Base-by-base conservation (phyloP, 2,113 vertebrate species). In the Mus spicilegus region DNA sequence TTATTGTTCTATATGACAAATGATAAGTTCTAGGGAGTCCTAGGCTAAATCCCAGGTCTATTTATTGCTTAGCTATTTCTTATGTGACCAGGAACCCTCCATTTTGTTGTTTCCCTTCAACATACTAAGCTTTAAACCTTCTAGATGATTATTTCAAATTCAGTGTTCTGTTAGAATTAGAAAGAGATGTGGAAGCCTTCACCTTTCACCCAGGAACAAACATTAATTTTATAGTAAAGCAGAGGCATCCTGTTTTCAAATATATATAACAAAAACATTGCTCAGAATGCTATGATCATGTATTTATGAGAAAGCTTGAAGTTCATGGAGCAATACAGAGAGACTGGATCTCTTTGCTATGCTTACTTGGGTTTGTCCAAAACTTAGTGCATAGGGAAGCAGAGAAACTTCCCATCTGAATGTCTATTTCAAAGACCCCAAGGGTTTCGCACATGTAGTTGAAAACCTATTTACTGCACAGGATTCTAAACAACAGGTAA, bases 141-240 rank as follows among this genome's bases (percentile, higher is more conserved):
- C 90, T 93, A 42, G 36, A 8, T 84, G 2, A 6, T 30, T 70
- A 33, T 95, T 94, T 95, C n/a, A 36, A 46, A 87, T 20, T 46
- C 26, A 26, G 67, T 89, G 22, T 80, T 54, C 73, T 39, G 28
- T 7, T 56, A 91, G 30, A 33, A 67, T 56, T 93, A 85, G 16
- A 89, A 95, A 76, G 49, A 89, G 33, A 90, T 51, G 17, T 4
- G 26, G 30, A 75, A 91, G 24, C 51, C 65, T 95, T 97, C n/a
- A 93, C 11, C 73, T 42, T 96, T 92, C 17, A 88, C 13, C 46
- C 58, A 63, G 33, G n/a, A 73, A 63, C 8, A 87, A 76, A 36
- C 14, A 36, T 56, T 67, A 33, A 39, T 78, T 94, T 73, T 87
- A 36, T 39, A 72, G 24, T 85, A 70, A 80, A 78, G 78, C 33